A percentile compares a stretch with the other conserved stretches of the same genome.
phyloP scores from a whole-genome alignment of 2,888 invertebrate genomes.

The Lithophane ornitopus region DNA sequence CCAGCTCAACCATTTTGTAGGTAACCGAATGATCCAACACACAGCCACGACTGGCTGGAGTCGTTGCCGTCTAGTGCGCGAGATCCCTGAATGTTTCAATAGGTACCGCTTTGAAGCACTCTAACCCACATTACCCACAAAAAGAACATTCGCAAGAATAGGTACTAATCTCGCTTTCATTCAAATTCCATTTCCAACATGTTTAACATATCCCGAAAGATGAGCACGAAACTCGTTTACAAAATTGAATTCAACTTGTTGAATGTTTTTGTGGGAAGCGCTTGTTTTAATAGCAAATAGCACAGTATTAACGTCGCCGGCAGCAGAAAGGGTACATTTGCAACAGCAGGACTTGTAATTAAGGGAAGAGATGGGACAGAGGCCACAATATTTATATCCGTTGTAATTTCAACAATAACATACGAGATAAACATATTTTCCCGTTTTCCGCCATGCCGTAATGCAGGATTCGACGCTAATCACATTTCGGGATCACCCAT shows the following conservation, averaged over 20 bases:
- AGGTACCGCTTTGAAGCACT: background rate
- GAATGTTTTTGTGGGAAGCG: slow-evolving; percentile 52
- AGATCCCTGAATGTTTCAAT: background rate
- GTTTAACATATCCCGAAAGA: slow-evolving; percentile 35
- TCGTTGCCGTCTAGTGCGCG: too few relatives aligned
- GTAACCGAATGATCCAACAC: too few relatives aligned
- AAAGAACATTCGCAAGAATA: slow-evolving; percentile 16
- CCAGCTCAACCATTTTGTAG: too few relatives aligned
- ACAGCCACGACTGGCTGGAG: too few relatives aligned
- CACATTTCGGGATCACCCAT: slow-evolving; percentile 32
- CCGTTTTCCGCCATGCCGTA: slow-evolving; percentile 17
- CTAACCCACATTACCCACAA: background rate
- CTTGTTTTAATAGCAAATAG: slow-evolving; percentile 57
- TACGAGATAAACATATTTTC: slow-evolving; percentile 46
- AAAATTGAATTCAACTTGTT: slow-evolving; percentile 56
- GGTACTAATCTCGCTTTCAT: slow-evolving; percentile 17
- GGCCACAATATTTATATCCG: slow-evolving; percentile 62
- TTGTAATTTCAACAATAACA: slow-evolving; percentile 65
- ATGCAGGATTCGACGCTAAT: slow-evolving; percentile 31
- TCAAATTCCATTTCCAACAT: slow-evolving; percentile 33
- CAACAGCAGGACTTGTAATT: slow-evolving; percentile 71
- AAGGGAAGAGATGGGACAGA: slow-evolving; percentile 61
- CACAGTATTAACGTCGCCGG: slow-evolving; percentile 51
- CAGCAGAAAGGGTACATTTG: slow-evolving; percentile 66
- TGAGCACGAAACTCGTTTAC: slow-evolving; percentile 37